Conservation (phyloP, 2,113 vertebrate genomes). For the Clinocottus analis region DNA sequence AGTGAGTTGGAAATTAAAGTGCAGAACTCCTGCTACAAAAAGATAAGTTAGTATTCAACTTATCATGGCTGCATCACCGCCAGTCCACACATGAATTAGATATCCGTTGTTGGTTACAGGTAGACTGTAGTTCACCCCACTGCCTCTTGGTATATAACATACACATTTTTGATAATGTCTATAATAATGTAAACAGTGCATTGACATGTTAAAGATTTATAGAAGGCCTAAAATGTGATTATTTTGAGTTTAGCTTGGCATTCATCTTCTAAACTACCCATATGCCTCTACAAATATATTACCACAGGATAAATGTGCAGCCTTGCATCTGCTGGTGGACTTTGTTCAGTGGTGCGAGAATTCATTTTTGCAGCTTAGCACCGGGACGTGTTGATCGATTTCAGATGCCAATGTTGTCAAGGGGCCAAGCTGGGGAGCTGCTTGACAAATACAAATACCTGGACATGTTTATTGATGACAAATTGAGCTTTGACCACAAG, state of each 20-base stretch:
- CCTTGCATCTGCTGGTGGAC: slow-evolving; percentile 33
- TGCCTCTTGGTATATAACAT: not conserved
- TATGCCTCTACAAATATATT: slow-evolving; percentile 24
- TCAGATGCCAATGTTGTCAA: slow-evolving; percentile 56
- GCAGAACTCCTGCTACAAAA: slow-evolving; percentile 29
- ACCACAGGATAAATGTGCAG: slow-evolving; percentile 55
- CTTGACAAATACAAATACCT: slow-evolving; percentile 54
- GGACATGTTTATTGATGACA: slow-evolving; percentile 65
- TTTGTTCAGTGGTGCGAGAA: slow-evolving; percentile 53
- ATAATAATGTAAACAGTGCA: not conserved
- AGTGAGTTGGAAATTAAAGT: slow-evolving; percentile 6
- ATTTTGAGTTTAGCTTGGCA: not conserved
- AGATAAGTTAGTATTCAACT: slow-evolving; percentile 48
- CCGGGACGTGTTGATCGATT: slow-evolving; percentile 55
- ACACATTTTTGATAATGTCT: not conserved
- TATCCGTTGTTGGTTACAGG: not conserved
- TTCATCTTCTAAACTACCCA: slow-evolving; percentile 7
- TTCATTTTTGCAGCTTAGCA: slow-evolving; percentile 58
- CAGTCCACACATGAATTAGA: not conserved
- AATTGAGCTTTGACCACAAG: slow-evolving; percentile 59
- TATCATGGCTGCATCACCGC: slow-evolving; percentile 31
- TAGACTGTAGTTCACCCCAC: not conserved
- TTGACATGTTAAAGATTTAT: not conserved
- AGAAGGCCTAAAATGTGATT: not conserved
- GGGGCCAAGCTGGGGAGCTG: slow-evolving; percentile 47